Evolutionary conservation across 2,113 vertebrate species (phyloP), one percentile per base, ranked within the genome.

Genomic region (Anguilla rostrata): DNA sequence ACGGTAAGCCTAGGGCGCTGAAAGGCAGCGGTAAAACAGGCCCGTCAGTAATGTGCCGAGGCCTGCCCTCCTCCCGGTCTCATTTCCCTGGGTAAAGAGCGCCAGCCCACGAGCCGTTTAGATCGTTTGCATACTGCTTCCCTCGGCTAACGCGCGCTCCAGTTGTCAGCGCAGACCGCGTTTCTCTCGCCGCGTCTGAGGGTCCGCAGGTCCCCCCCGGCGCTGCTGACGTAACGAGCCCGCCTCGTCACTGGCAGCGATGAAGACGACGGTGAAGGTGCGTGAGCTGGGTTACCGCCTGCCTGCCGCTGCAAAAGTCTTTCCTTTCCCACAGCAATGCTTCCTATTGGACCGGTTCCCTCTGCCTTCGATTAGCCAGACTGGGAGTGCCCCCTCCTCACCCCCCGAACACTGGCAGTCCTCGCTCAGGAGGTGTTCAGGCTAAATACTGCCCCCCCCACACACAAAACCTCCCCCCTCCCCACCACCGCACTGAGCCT

Each of bases 101-200:
- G 57, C n/a, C 22, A 56, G 84, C 26, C 15, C 66, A 56, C 43
- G 16, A 34, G 29, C 12, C n/a, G 14, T 82, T 29, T 6, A 22
- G 22, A 46, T 5, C 5, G 82, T 82, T 82, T 86, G 85, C 85
- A 86, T 86, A 86, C 66, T 81, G 81, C 29, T 66, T 86, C 53
- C 49, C 20, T 86, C 49, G 75, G 53, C 85, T 60, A 82, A 86
- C 60, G 57, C 26, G 16, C n/a, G 9, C 22, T 41, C 5, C 53
- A 29, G 20, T 57, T 26, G 49, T 66, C 57, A n/a, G 78, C 78
- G 22, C 60, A 22, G 60, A 6, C 18, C 60, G 15, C 53, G 3
- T 20, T 2, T 1, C 39, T 66, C 60, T 6, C 22, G 60, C 60
- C 5, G 60, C 5, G 22, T 22, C 60, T 9, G 60, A 66, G 22